Conservation (phyloP, 1,140 invertebrate species). For the Halyomorpha halys region DNA sequence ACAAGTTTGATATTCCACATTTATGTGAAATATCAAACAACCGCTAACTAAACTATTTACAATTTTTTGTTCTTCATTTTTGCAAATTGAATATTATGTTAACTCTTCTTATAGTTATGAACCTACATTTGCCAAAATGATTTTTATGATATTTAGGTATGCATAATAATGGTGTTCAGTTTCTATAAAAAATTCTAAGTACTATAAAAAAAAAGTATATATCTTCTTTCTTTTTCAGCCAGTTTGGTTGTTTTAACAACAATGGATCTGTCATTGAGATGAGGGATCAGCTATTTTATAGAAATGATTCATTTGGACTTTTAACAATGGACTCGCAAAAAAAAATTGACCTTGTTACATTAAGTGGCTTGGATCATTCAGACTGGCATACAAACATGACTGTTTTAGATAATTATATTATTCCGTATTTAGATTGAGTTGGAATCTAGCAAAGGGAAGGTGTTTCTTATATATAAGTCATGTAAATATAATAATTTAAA, state of each 20-base stretch:
- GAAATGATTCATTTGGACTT: constrained; percentile 64
- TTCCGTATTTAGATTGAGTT: constrained; percentile 59
- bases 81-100: too few relatives aligned
- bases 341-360: constrained; percentile 52
- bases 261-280: constrained; percentile 66
- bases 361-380: constrained; percentile 64
- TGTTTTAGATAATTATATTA: constrained; percentile 64
- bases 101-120: too few relatives aligned
- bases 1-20: too few relatives aligned
- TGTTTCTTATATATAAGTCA: not conserved
- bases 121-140: too few relatives aligned
- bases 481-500: not conserved
- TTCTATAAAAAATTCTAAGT: too few relatives aligned
- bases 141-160: not conserved
- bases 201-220: too few relatives aligned
- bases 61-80: too few relatives aligned
- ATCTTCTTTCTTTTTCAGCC: constrained; percentile 46
- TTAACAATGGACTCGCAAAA: constrained; percentile 55
- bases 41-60: too few relatives aligned
- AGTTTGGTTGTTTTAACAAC: constrained; percentile 70
- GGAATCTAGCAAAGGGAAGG: not conserved
- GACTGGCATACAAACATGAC: constrained; percentile 69
- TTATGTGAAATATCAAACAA: too few relatives aligned
- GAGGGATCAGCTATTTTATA: constrained; percentile 56
- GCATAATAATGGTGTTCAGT: not conserved